Percentiles rank a stretch among this genome's conserved stretches.
phyloP scores from a whole-genome alignment of 2,797 vertebrate genomes.

The Myoxocephalus aenaeus region DNA sequence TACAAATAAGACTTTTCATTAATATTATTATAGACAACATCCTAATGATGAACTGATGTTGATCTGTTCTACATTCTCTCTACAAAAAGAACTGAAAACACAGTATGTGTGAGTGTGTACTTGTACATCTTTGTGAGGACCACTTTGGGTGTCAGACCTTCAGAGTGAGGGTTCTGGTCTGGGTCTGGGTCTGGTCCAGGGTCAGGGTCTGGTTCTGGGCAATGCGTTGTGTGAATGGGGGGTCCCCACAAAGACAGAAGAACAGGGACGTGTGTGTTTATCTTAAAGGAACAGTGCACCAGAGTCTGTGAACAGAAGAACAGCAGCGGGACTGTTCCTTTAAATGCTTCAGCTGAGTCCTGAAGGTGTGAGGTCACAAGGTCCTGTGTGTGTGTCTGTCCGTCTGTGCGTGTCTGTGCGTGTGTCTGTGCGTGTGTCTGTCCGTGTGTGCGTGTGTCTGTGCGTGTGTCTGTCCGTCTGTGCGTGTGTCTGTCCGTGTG shows the following conservation, averaged over 20 bases:
- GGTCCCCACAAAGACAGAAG: neutral
- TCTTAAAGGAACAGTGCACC: neutral
- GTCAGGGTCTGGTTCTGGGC: neutral
- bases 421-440: neutral
- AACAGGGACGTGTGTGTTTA: neutral
- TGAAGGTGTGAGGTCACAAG: neutral
- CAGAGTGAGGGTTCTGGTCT: neutral
- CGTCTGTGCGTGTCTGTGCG: neutral
- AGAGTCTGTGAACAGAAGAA: neutral
- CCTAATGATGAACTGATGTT: slow-evolving; percentile 6
- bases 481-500: neutral
- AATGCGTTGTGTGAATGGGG: neutral
- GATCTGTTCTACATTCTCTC: slow-evolving; percentile 33
- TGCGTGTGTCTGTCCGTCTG: neutral
- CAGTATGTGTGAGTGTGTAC: neutral
- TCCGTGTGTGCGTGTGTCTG: neutral
- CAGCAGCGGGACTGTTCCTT: neutral
- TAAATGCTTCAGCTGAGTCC: neutral
- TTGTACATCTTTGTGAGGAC: neutral
- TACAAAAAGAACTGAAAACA: slow-evolving; percentile 52
- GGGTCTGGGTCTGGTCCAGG: too few species aligned
- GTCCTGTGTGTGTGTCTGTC: neutral
- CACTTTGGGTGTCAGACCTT: neutral
- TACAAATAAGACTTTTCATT: slow-evolving; percentile 35
- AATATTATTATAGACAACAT: slow-evolving; percentile 12